A percentile compares a stretch with the other conserved stretches of the same genome.
Evolutionary conservation across 2,797 vertebrate species (phyloP).

Genomic region (Cirrhinus mrigala): DNA sequence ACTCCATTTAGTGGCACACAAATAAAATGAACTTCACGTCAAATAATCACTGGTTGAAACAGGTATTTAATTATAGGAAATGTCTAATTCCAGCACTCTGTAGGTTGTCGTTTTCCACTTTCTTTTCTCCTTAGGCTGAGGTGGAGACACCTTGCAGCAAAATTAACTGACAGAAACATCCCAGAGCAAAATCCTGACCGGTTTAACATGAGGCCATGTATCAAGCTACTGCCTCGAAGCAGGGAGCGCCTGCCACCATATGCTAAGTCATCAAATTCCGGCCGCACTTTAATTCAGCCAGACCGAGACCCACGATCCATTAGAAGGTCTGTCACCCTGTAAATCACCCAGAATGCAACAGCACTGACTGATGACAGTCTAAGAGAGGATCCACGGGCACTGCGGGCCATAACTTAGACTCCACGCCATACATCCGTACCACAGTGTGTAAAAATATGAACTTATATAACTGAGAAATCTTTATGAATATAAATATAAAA

Average conservation of each 20-base stretch:
- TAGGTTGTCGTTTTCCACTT: neutral
- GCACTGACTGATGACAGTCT: constrained; percentile 15
- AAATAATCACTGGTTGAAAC: neutral
- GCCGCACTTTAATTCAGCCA: constrained; percentile 35
- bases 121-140: neutral
- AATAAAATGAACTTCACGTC: neutral
- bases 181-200: constrained; percentile 2
- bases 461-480: neutral
- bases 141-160: neutral
- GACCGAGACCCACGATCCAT: constrained; percentile 35
- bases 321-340: constrained; percentile 25
- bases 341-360: constrained; percentile 50
- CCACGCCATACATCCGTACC: neutral
- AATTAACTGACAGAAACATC: constrained; percentile 13
- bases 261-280: constrained; percentile 47
- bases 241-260: constrained; percentile 35
- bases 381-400: neutral
- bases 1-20: neutral
- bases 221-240: constrained; percentile 21
- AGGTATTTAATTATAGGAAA: neutral
- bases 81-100: neutral
- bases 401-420: constrained; percentile 4
- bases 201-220: constrained; percentile 35
- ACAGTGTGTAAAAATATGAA: neutral
- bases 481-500: neutral